Base-by-base conservation (phyloP, 1,140 invertebrate genomes). In the Trypoxylus dichotomus region DNA sequence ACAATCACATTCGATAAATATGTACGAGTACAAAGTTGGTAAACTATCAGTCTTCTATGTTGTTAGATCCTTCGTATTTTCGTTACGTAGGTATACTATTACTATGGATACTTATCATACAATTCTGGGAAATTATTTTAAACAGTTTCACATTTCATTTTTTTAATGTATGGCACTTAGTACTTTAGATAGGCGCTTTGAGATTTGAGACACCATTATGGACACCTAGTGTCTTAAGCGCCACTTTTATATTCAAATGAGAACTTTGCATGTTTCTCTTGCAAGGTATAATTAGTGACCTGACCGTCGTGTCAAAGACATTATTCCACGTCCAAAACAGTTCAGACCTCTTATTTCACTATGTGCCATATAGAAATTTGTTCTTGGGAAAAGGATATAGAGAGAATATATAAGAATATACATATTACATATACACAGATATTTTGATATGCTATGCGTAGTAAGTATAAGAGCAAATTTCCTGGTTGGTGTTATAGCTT, bases 51-150 rank as follows among this genome's bases (percentile, higher is more conserved):
- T 7, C 32, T 32, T 32, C 32, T 32, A 32, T 32, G 7, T 32
- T 32, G 7, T 32, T 32, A 7, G 32, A 32, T 32, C 7, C 2
- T 32, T 32, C 7, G 32, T 32, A 32, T 32, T 32, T 32, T 7
- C 32, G 32, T 7, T 3, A 32, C 7, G 32, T 32, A 32, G 2
- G 32, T 7, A 32, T 32, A 32, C 7, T 32, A 32, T 32, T 32
- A 32, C 32, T 68, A 13, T 68, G n/a, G n/a, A n/a, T 68, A 68
- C 3, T 68, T 68, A 68, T 68, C 60, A 68, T 68, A 68, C 60
- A 68, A 68, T 68, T 3, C 60, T 68, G 60, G 25, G 60, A 68
- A 68, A 68, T 27, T 68, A 15, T 54, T 54, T 54, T 5, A 15
- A n/a, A 54, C 3, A 32, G 2, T 32, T 7, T 2, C 32, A n/a